A percentile compares a stretch with the other conserved stretches of the same genome.
phyloP scores from a whole-genome alignment of 2,113 vertebrate species.

The Strix aluco region DNA sequence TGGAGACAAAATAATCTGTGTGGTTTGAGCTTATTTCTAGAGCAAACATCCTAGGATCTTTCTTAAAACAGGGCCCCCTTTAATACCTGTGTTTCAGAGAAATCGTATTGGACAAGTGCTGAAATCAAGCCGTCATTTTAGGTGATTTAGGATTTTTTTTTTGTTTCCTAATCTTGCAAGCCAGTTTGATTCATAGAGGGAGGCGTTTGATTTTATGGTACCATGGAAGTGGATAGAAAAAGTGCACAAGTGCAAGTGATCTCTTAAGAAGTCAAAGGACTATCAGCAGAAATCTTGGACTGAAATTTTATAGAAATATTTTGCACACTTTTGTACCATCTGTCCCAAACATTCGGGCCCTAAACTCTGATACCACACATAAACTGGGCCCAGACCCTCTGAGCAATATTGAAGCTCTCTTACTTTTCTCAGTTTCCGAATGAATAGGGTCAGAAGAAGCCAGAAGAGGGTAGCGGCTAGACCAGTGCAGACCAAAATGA shows the following conservation, averaged over 20 bases:
- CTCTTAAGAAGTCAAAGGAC: background rate
- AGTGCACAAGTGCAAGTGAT: background rate
- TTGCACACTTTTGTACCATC: background rate
- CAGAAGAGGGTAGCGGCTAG: constrained; percentile 91
- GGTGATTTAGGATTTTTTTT: background rate
- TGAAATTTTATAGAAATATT: background rate
- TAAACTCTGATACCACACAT: background rate
- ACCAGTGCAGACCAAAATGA: constrained; percentile 90
- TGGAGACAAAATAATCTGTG: background rate
- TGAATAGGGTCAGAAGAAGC: constrained; percentile 92
- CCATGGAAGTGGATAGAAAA: background rate
- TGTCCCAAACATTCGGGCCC: background rate
- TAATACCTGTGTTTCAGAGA: background rate
- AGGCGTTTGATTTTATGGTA: background rate
- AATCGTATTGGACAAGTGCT: background rate
- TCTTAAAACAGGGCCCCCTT: background rate
- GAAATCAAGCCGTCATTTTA: background rate
- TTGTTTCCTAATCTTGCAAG: background rate
- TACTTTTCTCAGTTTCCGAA: constrained; percentile 91
- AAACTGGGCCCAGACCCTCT: background rate
- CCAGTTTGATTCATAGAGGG: background rate
- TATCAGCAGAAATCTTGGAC: background rate
- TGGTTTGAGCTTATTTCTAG: background rate
- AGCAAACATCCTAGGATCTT: background rate
- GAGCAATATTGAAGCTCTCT: background rate